Evolutionary conservation across 2,888 invertebrate species (phyloP), one percentile per base, ranked within the genome.

Genomic region (Halictus quadricinctus): DNA sequence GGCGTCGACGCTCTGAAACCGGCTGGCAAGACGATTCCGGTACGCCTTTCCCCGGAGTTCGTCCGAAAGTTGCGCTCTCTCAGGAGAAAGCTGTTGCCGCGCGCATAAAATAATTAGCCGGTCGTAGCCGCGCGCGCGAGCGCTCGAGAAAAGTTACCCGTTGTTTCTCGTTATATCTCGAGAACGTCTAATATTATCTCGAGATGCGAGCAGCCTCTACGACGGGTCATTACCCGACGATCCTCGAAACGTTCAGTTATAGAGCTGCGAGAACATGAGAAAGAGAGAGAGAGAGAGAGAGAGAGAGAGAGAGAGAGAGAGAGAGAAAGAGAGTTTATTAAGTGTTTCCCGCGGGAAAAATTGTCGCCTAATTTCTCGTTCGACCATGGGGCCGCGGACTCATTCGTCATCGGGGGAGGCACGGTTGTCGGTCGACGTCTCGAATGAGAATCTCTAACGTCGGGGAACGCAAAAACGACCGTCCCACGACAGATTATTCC

Each of bases 71-170:
- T 78, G 69, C 29, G 43, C n/a, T n/a, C 70, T 15, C 77, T 43
- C 74, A 2, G 18, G 73, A 77, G 84, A 83, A 83, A 84, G 58
- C 76, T 69, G 50, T 64, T 74, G 41, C 74, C n/a, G 18, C 75
- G 69, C 54, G 58, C 70, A 82, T 77, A 74, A 83, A 83, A 83
- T 83, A 83, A 84, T 84, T 83, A 83, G 50, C 74, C 48, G n/a
- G 18, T 60, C 43, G 73, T 43, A 73, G 10, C 48, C n/a, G 58
- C 15, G 75, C 29, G 41, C 25, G 29, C 64, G 29, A 64, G 7
- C 64, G 15, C 25, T 25, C 60, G 41, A 54, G 73, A n/a, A n/a
- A 46, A 48, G 69, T 54, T 41, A 21, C 76, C 29, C 29, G 46
- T 69, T 74, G 48, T 50, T 77, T 72, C 60, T 66, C 74, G 60